Percentiles rank a stretch among this genome's conserved stretches.
These are phyloP conservation scores for Aporrectodea caliginosa DNA, from an alignment of 1,140 invertebrate species.

Conservation along the genomic window DNA sequence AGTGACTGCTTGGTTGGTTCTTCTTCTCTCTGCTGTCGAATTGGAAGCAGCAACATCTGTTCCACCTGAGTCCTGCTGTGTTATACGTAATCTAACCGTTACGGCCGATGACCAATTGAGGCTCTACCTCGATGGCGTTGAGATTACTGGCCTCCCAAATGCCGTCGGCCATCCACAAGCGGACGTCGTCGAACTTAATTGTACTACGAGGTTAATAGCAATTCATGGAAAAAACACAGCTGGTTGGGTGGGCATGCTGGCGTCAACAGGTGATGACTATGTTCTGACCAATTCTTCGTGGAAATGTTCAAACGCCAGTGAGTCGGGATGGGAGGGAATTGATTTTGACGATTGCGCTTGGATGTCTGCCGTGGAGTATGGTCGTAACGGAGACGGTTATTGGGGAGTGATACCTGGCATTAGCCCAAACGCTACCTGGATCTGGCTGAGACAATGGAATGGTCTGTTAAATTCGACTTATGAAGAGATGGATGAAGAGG, in stretches of 20 bases:
- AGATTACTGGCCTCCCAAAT: neutral
- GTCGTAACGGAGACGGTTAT: no score
- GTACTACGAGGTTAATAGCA: neutral
- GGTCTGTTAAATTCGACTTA: no score
- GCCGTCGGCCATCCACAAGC: no score
- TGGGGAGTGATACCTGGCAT: no score
- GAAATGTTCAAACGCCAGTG: neutral
- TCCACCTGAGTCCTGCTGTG: no score
- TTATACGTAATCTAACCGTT: neutral
- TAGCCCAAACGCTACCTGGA: no score
- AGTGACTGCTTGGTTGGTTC: no score
- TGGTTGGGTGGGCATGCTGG: neutral
- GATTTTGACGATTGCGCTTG: slow-evolving; percentile 1
- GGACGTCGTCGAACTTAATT: neutral
- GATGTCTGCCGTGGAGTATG: neutral
- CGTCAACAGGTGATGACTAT: neutral
- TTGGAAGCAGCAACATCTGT: no score
- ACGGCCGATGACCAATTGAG: neutral
- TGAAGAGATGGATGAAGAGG: no score
- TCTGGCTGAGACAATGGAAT: no score
- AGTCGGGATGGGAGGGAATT: neutral
- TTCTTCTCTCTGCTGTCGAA: no score
- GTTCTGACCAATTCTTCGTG: neutral
- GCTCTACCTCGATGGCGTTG: neutral
- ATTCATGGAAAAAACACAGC: neutral